Percentiles rank a stretch among this genome's conserved stretches.
phyloP scores from a whole-genome alignment of 2,888 invertebrate species.

The Aporophyla lueneburgensis region DNA sequence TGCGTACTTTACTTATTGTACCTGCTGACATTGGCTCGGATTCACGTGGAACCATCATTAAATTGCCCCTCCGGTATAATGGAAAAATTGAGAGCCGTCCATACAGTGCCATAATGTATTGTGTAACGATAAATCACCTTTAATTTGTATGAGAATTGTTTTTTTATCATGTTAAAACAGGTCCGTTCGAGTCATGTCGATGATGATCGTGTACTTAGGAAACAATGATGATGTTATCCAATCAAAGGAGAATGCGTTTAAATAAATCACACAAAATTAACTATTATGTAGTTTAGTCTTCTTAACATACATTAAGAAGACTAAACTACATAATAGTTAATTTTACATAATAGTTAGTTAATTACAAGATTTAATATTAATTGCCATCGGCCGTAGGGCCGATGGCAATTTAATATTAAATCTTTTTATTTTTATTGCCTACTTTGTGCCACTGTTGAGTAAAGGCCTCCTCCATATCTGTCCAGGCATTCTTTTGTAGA shows the following conservation, averaged over 20 bases:
- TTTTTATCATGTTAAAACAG: slow-evolving; percentile 30
- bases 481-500: no score
- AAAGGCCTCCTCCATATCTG: no score
- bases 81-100: slow-evolving; percentile 54
- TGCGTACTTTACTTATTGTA: slow-evolving; percentile 72
- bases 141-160: slow-evolving; percentile 48
- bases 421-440: no score
- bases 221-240: background rate
- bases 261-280: background rate
- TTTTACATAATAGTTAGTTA: no score
- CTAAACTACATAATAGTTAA: no score
- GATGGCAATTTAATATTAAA: no score
- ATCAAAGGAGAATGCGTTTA: background rate
- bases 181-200: slow-evolving; percentile 16
- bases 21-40: slow-evolving; percentile 70
- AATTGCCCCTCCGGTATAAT: slow-evolving; percentile 61
- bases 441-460: no score
- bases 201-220: background rate
- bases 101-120: slow-evolving; percentile 46
- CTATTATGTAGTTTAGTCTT: no score
- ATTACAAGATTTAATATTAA: no score
- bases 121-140: slow-evolving; percentile 58
- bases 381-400: no score
- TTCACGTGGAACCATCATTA: slow-evolving; percentile 65
- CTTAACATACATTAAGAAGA: no score